A percentile compares a stretch with the other conserved stretches of the same genome.
phyloP scores from a whole-genome alignment of 1,140 invertebrate genomes.

The Lasioglossum albipes region DNA sequence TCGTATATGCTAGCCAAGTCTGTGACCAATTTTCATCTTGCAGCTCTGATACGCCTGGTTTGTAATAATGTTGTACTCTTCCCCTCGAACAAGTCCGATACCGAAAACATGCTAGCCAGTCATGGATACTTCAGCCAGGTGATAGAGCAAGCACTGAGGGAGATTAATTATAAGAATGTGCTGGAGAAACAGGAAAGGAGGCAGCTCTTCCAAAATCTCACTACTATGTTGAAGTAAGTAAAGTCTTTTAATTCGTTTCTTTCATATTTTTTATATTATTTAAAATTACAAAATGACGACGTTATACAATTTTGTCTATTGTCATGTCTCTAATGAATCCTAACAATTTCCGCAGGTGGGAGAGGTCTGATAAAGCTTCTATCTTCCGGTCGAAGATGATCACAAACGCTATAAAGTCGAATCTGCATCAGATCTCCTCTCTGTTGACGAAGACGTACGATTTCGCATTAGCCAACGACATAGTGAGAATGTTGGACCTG shows the following conservation, averaged over 20 bases:
- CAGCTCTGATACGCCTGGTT: slow-evolving; percentile 79
- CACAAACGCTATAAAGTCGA: slow-evolving; percentile 77
- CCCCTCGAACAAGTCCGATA: slow-evolving; percentile 77
- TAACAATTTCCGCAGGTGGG: slow-evolving; percentile 75
- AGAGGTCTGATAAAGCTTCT: slow-evolving; percentile 75
- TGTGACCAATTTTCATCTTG: slow-evolving; percentile 75
- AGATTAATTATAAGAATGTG: slow-evolving; percentile 68
- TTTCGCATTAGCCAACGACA: slow-evolving; percentile 76
- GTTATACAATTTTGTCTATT: too few relatives aligned
- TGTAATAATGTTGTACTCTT: slow-evolving; percentile 78
- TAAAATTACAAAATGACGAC: too few relatives aligned
- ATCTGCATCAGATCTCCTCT: slow-evolving; percentile 78
- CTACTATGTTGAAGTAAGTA: slow-evolving; percentile 76
- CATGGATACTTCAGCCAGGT: slow-evolving; percentile 80
- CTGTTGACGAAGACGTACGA: slow-evolving; percentile 73
- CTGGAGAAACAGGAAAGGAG: slow-evolving; percentile 57
- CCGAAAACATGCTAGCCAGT: slow-evolving; percentile 74
- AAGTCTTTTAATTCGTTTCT: too few relatives aligned
- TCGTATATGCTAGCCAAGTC: slow-evolving; percentile 75
- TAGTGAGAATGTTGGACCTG: slow-evolving; percentile 77
- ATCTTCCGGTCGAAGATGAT: slow-evolving; percentile 77
- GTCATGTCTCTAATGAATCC: not conserved
- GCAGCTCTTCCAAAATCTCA: slow-evolving; percentile 79
- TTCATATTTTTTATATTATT: too few relatives aligned
- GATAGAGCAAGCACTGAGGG: slow-evolving; percentile 77